phyloP scores from a whole-genome alignment of 2,113 vertebrate genomes.

The Mirounga angustirostris region DNA sequence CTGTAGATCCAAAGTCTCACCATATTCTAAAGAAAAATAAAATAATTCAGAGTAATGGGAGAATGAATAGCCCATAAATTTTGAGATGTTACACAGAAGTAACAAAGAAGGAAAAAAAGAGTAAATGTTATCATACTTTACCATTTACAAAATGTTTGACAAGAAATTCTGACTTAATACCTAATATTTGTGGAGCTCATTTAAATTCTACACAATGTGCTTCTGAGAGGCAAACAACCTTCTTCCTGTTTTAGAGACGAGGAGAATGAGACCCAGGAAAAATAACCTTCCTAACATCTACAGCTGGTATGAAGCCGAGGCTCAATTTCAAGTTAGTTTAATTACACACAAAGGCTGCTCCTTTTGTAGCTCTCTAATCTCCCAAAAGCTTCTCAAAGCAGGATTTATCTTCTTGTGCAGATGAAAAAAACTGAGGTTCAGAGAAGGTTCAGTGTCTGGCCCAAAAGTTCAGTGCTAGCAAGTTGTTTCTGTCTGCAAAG shows the following conservation, averaged over 20 bases:
- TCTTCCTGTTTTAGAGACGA: not conserved
- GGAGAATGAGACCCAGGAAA: constrained; percentile 29
- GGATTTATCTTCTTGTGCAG: not conserved
- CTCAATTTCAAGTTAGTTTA: not conserved
- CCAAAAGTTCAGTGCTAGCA: not conserved
- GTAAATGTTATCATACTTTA: not conserved
- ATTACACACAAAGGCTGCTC: not conserved
- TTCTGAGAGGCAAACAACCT: not conserved
- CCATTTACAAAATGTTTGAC: not conserved
- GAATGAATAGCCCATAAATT: constrained; percentile 10
- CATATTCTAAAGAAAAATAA: constrained; percentile 15
- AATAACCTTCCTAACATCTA: not conserved
- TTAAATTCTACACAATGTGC: constrained; percentile 1
- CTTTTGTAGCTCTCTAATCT: not conserved
- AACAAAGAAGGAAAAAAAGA: not conserved
- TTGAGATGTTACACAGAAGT: not conserved
- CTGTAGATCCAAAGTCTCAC: not conserved
- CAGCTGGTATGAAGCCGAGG: not conserved
- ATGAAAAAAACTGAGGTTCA: not conserved
- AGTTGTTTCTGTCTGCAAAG: not conserved
- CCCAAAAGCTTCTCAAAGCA: not conserved
- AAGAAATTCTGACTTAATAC: not conserved
- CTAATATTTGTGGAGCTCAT: constrained; percentile 40
- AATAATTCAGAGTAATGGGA: not conserved
- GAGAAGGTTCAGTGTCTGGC: not conserved